Evolutionary conservation across 2,888 invertebrate species (phyloP), one percentile per base, ranked within the genome.

Genomic region (Aphidoletes aphidimyza): DNA sequence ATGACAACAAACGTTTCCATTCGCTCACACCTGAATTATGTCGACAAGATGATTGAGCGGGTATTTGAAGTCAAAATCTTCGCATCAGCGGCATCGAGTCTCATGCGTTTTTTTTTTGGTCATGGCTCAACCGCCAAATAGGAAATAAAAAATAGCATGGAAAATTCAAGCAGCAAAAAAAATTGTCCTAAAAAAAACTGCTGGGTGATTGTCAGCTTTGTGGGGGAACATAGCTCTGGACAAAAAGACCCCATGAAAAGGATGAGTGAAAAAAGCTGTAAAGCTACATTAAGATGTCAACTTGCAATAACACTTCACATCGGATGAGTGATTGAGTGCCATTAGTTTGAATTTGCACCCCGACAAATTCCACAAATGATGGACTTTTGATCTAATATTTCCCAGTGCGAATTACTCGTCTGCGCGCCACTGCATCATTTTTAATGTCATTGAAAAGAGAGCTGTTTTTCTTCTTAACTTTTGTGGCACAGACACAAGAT

Each of bases 281-380:
- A 69, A 69, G 26, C 69, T 30, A 30, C 69, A 69, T 69, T 69
- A 69, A 69, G 69, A 69, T 69, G 69, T 69, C 69, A 69, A 69
- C 30, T 30, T 34, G 30, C 69, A 30, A 34, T 69, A 69, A 34
- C 30, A 69, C 69, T 69, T 69, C 34, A n/a, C 30, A 69, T 69
- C 34, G 26, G 69, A 69, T 34, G 69, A 69, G 14, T 69, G 69
- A 69, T 30, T 69, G 54, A 54, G 30, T 69, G 69, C 69, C 34
- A 30, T 69, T 69, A 69, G 69, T 30, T 69, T 14, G 69, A 69
- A 26, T 14, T 69, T 69, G 54, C 1, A 26, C 54, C 6, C n/a
- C 22, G 69, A 69, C 69, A 34, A 69, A 69, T 69, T 30, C 30
- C 17, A 34, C 42, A 42, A 42, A 14, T 42, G 42, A 14, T 14